Evolutionary conservation across 2,113 vertebrate genomes (phyloP).

Genomic region (Lynx canadensis): DNA sequence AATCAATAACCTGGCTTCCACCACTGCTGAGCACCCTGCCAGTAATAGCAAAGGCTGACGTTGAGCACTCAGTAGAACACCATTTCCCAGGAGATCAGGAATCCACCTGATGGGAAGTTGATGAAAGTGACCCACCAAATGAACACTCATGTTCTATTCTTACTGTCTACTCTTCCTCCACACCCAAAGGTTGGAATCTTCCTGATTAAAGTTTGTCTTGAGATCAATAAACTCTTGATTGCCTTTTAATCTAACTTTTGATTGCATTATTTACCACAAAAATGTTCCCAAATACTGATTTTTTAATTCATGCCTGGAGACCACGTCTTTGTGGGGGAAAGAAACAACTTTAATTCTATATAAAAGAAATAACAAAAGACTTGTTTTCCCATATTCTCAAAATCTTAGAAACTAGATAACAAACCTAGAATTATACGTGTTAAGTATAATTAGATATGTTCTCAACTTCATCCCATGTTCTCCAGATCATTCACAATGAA

Average conservation of each 20-base stretch:
- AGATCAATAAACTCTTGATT: background rate
- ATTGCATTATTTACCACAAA: conserved; percentile 1
- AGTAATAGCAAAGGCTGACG: background rate
- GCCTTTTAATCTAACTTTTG: conserved; percentile 20
- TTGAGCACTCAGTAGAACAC: background rate
- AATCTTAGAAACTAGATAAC: background rate
- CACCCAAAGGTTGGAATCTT: background rate
- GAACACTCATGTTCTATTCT: background rate
- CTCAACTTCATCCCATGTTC: background rate
- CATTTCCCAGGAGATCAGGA: background rate
- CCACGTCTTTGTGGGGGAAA: background rate
- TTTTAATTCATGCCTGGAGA: conserved; percentile 25
- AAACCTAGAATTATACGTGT: background rate
- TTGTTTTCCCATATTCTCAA: background rate
- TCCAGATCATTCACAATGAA: background rate
- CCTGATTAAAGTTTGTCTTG: background rate
- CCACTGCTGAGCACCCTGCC: background rate
- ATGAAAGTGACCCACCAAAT: background rate
- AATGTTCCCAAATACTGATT: background rate
- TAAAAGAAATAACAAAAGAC: background rate
- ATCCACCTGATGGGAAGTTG: background rate
- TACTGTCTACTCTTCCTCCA: too few relatives aligned
- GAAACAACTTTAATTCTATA: background rate
- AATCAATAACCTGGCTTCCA: background rate
- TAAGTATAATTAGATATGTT: background rate